phyloP scores from a whole-genome alignment of 2,113 vertebrate genomes.

The Serinus canaria region DNA sequence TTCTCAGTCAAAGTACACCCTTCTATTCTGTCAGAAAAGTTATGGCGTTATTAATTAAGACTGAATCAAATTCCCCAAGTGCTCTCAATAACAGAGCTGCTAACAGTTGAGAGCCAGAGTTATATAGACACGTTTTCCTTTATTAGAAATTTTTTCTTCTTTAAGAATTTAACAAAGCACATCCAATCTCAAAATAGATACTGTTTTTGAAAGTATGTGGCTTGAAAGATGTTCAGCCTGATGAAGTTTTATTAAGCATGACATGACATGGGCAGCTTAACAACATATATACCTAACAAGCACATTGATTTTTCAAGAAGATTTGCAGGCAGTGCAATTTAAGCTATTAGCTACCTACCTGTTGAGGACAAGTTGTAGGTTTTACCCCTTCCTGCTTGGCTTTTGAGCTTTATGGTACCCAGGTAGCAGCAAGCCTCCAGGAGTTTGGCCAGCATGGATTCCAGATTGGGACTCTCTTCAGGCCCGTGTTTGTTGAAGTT shows the following conservation, averaged over 20 bases:
- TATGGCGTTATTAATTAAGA: background rate
- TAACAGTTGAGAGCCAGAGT: background rate
- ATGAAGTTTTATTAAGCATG: background rate
- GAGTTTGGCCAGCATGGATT: background rate
- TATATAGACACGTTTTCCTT: background rate
- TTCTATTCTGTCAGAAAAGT: background rate
- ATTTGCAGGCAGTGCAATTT: background rate
- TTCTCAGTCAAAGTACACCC: background rate
- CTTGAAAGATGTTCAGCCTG: background rate
- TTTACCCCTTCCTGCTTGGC: background rate
- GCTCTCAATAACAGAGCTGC: background rate
- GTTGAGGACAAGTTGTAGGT: background rate
- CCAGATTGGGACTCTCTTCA: background rate
- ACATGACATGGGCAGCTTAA: background rate
- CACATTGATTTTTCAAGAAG: background rate
- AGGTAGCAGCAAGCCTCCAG: background rate
- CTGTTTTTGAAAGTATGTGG: background rate
- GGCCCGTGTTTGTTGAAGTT: background rate
- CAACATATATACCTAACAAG: background rate
- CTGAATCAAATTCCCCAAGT: background rate
- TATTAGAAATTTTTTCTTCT: background rate
- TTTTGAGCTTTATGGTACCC: background rate
- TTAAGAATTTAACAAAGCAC: background rate
- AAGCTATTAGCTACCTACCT: background rate
- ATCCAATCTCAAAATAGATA: background rate